Evolutionary conservation across 2,888 invertebrate species (phyloP).

Genomic region (Thysanoteuthis rhombus): DNA sequence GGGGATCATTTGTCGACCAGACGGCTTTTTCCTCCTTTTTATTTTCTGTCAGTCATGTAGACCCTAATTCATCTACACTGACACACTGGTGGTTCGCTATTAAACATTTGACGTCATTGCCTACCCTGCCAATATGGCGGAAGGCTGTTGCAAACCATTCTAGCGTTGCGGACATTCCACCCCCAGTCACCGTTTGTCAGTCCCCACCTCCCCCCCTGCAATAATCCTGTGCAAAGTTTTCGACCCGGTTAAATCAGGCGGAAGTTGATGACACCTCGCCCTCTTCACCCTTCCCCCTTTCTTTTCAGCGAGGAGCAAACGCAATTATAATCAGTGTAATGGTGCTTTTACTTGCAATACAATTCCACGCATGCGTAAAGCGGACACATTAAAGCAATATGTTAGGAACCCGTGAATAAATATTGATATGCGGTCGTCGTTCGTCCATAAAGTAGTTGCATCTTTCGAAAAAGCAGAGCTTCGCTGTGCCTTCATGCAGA

Average conservation of each 20-base stretch:
- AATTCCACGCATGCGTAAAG: background rate
- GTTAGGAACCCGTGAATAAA: background rate
- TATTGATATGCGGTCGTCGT: background rate
- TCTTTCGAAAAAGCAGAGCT: background rate
- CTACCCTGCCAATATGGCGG: background rate
- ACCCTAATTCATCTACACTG: background rate
- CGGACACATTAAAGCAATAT: background rate
- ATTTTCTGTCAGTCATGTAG: background rate
- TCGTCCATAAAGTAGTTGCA: background rate
- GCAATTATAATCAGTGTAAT: slow-evolving; percentile 12
- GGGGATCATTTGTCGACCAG: background rate
- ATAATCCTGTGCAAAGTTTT: background rate
- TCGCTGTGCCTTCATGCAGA: background rate
- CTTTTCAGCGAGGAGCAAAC: background rate
- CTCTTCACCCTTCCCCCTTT: background rate
- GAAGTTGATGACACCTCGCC: background rate
- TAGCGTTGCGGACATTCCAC: background rate
- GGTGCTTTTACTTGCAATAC: slow-evolving; percentile 12
- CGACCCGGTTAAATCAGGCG: slow-evolving; percentile 12
- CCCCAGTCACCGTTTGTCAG: background rate
- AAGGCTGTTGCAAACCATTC: background rate
- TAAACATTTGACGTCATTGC: background rate
- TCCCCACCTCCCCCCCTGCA: too few species aligned
- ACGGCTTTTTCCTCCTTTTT: background rate
- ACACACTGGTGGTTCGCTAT: background rate